Percentiles rank a stretch among this genome's conserved stretches.
Evolutionary conservation across 2,797 vertebrate species (phyloP).

Genomic region (Paguma larvata): DNA sequence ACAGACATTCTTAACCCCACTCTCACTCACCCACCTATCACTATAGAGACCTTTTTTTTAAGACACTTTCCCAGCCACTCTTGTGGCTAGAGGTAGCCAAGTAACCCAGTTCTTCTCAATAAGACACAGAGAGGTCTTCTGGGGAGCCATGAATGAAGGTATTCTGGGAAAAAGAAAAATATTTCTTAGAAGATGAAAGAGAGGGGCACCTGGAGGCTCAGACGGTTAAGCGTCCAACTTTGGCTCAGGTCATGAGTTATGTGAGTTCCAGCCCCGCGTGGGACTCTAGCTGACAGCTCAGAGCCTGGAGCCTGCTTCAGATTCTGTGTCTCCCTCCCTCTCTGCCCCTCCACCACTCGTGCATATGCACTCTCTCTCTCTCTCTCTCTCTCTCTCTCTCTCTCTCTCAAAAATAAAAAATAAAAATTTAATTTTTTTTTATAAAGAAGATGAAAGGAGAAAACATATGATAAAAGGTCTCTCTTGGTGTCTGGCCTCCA

Average conservation of each 20-base stretch:
- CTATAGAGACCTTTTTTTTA: background rate
- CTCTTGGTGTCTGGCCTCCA: background rate
- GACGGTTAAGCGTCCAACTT: too few relatives aligned
- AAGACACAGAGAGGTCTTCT: background rate
- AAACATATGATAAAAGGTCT: background rate
- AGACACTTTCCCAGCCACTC: background rate
- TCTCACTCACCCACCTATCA: background rate
- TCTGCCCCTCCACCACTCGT: too few relatives aligned
- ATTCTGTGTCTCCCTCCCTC: too few relatives aligned
- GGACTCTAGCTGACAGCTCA: too few relatives aligned
- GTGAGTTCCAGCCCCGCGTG: too few relatives aligned
- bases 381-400: too few relatives aligned
- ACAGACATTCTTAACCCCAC: background rate
- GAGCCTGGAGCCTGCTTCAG: too few relatives aligned
- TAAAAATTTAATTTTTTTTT: too few relatives aligned
- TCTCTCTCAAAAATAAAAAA: too few relatives aligned
- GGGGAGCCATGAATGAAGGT: background rate
- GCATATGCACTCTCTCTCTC: too few relatives aligned
- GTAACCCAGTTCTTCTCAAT: background rate
- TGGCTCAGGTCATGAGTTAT: too few relatives aligned
- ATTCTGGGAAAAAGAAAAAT: background rate
- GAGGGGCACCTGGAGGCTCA: too few relatives aligned
- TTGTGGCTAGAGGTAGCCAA: background rate
- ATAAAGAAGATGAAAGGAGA: background rate
- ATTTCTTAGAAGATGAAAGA: background rate